Base-by-base conservation (phyloP, 2,888 invertebrate genomes). In the Ramazzottius varieornatus region DNA sequence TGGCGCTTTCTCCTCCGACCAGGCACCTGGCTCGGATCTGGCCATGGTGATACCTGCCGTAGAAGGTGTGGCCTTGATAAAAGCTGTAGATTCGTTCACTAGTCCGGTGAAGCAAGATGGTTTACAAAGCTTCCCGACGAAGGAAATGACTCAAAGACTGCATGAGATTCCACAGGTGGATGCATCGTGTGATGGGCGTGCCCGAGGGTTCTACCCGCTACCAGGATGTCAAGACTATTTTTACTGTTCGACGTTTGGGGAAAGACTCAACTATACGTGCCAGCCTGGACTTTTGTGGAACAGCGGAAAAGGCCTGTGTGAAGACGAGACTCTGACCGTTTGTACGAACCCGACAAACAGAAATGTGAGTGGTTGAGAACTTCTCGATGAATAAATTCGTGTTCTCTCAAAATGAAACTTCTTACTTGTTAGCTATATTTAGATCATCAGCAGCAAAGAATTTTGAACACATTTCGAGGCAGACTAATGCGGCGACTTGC, bases 191-290 rank as follows among this genome's bases (percentile, higher is more conserved):
- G 24, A 54, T 24, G 54, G 54, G 8, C 29, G 8, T 4, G n/a
- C 54, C 20, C 8, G 54, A 24, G 54, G 54, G 8, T 54, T 54
- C 24, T 54, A 54, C 29, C 20, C 54, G 4, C 13, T 54, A 4
- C 54, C 54, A 8, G 54, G 54, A 13, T 54, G 54, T 29, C 54
- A 29, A 24, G 24, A 54, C n/a, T 54, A 54, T 29, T 54, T 54
- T 54, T 54, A 54, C 54, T 54, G 54, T 29, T 54, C 54, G n/a
- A 54, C 54, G 4, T 54, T 54, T 54, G 54, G 54, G n/a, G 54
- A 54, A 54, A 8, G 54, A 8, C 29, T 54, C 16, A 54, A 54
- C 29, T 54, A 54, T 54, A 16, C 54, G n/a, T 54, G 54, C 29
- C 54, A 54, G 54, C 4, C 54, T 4, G 54, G 54, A 29, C 8